These are phyloP conservation scores for Adoxophyes honmai DNA, from an alignment of 1,140 invertebrate genomes.

Conservation along the genomic window DNA sequence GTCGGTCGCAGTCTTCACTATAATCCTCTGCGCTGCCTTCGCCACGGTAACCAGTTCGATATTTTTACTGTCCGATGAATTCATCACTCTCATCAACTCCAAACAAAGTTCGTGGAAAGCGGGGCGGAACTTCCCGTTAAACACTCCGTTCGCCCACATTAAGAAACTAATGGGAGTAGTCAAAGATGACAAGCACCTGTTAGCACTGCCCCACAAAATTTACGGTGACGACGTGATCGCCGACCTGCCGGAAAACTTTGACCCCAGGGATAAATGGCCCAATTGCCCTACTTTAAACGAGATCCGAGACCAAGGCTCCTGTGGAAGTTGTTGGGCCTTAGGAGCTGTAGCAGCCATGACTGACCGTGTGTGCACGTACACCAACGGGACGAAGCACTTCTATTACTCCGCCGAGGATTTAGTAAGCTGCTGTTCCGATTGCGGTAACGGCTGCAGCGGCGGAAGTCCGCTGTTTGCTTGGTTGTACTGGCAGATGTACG, in stretches of 20 bases:
- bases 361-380: slow-evolving; percentile 90
- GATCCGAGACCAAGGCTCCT: slow-evolving; percentile 83
- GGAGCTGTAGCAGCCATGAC: slow-evolving; percentile 94
- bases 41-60: slow-evolving; percentile 25
- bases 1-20: no score
- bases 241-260: slow-evolving; percentile 84
- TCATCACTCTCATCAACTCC: slow-evolving; percentile 82
- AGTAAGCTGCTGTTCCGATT: slow-evolving; percentile 85
- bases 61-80: slow-evolving; percentile 78
- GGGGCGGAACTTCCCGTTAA: slow-evolving; percentile 82
- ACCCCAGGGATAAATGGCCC: slow-evolving; percentile 87
- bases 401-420: slow-evolving; percentile 90
- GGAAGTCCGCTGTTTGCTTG: slow-evolving; percentile 84
- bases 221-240: slow-evolving; percentile 39
- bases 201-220: slow-evolving; percentile 49
- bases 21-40: no score
- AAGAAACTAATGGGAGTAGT: slow-evolving; percentile 84
- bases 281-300: slow-evolving; percentile 86
- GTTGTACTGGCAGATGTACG: slow-evolving; percentile 85
- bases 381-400: slow-evolving; percentile 81
- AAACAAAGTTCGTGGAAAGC: slow-evolving; percentile 84
- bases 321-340: slow-evolving; percentile 88
- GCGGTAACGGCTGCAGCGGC: slow-evolving; percentile 90
- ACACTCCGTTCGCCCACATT: slow-evolving; percentile 79
- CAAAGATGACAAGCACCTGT: slow-evolving; percentile 72